A percentile compares a stretch with the other conserved stretches of the same genome.
Conservation (phyloP, 2,888 invertebrate genomes). For the Patella caerulea region DNA sequence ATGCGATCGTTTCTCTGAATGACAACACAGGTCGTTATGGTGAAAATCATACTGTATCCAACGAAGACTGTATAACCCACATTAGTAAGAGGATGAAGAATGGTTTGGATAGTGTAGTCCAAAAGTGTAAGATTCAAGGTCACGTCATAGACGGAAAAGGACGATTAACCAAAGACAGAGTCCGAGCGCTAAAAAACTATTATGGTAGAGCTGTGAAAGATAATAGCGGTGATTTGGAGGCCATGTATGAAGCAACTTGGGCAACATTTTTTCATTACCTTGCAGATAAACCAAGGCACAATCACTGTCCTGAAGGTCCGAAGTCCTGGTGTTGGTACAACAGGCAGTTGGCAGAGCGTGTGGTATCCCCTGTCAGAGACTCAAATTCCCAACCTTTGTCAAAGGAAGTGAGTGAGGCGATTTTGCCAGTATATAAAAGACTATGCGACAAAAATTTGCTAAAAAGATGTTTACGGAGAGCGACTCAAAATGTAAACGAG, state of each 20-base stretch:
- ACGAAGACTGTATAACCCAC: conserved; percentile 16
- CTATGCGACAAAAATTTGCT: conserved; percentile 2
- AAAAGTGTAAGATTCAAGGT: neutral
- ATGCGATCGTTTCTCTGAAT: neutral
- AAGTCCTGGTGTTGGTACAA: neutral
- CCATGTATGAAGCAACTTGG: too few species aligned
- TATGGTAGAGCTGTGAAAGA: conserved; percentile 16
- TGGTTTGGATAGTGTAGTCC: neutral
- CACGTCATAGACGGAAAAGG: neutral
- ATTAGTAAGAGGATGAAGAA: conserved; percentile 12
- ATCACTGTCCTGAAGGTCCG: neutral
- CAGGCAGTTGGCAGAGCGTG: neutral
- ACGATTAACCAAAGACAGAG: conserved; percentile 5
- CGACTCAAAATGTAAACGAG: conserved; percentile 10
- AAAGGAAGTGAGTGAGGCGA: neutral
- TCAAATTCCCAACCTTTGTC: neutral
- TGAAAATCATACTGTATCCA: neutral
- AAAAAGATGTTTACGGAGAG: neutral
- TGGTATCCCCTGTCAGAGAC: neutral
- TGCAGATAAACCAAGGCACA: neutral
- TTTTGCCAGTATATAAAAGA: neutral
- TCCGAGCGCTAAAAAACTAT: conserved; percentile 6
- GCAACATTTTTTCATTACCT: neutral
- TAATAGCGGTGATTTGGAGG: too few species aligned
- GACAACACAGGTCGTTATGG: neutral